These are phyloP conservation scores for Drosophila ironensis DNA, from an alignment of 1,140 invertebrate species.

Conservation along the genomic window DNA sequence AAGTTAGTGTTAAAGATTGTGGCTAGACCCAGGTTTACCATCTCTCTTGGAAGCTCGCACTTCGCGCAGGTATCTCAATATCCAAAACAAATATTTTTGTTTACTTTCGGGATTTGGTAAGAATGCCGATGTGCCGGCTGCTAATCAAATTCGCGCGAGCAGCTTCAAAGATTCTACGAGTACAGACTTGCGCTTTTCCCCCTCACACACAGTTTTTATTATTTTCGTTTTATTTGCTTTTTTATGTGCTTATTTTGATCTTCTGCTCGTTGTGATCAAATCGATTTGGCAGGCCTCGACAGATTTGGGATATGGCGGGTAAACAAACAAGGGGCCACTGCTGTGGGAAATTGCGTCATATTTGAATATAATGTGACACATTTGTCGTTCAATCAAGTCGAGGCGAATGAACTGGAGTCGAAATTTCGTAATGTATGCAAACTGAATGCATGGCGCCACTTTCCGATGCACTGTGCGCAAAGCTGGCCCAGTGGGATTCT, in stretches of 20 bases:
- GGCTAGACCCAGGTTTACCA: too few species aligned
- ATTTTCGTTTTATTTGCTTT: not conserved
- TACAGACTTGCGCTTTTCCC: not conserved
- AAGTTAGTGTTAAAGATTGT: too few species aligned
- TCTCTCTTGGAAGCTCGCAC: conserved; percentile 8
- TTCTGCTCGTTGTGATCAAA: conserved; percentile 15
- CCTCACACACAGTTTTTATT: not conserved
- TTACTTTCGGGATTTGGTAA: conserved; percentile 10
- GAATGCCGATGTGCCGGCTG: conserved; percentile 20
- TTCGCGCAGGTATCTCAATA: conserved; percentile 18
- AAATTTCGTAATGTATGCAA: not conserved
- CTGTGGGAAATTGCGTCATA: conserved; percentile 66
- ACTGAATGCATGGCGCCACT: conserved; percentile 9
- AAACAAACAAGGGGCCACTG: conserved; percentile 42
- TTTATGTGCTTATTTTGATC: conserved; percentile 4
- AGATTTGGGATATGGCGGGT: conserved; percentile 14
- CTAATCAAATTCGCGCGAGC: conserved; percentile 28
- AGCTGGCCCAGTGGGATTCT: too few species aligned
- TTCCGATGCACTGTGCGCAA: not conserved
- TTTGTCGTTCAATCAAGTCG: conserved; percentile 38
- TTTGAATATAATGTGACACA: conserved; percentile 65
- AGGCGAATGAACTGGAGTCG: conserved; percentile 15
- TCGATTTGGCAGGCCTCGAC: conserved; percentile 34
- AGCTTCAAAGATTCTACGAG: conserved; percentile 5
- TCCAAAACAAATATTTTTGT: conserved; percentile 29